Base-by-base conservation (phyloP, 2,888 invertebrate genomes). In the Amiota minor region DNA sequence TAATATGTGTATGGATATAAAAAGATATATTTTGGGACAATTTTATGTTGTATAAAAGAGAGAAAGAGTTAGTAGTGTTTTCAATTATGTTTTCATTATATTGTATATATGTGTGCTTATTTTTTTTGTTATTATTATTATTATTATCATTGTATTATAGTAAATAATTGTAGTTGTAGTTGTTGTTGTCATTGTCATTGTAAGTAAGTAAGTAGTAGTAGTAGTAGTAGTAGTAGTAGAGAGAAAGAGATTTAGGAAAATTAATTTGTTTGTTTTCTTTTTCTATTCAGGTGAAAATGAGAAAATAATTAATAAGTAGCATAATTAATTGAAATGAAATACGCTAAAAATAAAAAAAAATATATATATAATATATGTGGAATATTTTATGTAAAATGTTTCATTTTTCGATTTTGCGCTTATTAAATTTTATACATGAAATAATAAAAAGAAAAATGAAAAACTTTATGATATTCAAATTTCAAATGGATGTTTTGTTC, bases 1-100 rank as follows among this genome's bases (percentile, higher is more conserved):
- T 35, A 35, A 35, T 35, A 35, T 35, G 35, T 35, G 6, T 35
- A 35, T 35, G 35, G 6, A 35, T 35, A 35, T 35, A 35, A n/a
- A 53, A 53, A 53, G 6, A 16, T 53, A n/a, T 53, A 50, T 35
- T 35, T 35, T 35, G 35, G 35, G 14, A 53, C 16, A 53, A 53
- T 53, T 53, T 16, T 53, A 11, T 11, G 20, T 70, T 74, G 72
- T 74, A 79, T 75, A 77, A 53, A 59, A 75, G 70, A 70, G 23
- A 18, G 61, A 72, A 59, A 72, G 20, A 70, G 70, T 61, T 59
- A 53, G 53, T 35, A 35, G 0, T 35, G 35, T 35, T 61, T 69
- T 75, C 61, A 75, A 78, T 78, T 35, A 6, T 35, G 6, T 35
- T 3, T 35, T 23, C 23, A 23, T 23, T 23, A 23, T 23, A 23